These are phyloP conservation scores for Lacerta agilis DNA, from an alignment of 2,797 vertebrate species.

Conservation along the genomic window DNA sequence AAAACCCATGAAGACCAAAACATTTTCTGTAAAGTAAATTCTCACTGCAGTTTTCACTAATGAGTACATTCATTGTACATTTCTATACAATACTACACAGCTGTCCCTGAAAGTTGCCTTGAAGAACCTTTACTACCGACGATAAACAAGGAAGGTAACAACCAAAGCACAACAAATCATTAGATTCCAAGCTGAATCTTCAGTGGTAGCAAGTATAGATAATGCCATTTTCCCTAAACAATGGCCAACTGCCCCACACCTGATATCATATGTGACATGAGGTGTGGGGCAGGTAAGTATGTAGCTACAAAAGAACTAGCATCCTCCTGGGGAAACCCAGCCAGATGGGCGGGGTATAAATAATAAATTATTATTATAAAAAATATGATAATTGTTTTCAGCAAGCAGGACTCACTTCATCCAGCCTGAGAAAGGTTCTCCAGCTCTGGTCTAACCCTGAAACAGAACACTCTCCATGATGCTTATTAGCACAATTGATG, in stretches of 20 bases:
- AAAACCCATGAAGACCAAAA: conserved; percentile 27
- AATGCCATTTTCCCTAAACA: too few relatives aligned
- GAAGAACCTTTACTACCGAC: not conserved
- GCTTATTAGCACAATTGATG: not conserved
- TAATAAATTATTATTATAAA: too few relatives aligned
- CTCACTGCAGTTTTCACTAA: not conserved
- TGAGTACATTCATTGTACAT: not conserved
- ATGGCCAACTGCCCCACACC: too few relatives aligned
- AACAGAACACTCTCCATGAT: not conserved
- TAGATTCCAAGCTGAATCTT: not conserved
- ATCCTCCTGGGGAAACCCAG: too few relatives aligned
- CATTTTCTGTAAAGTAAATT: conserved; percentile 27
- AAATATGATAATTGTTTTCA: too few relatives aligned
- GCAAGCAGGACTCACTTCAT: too few relatives aligned
- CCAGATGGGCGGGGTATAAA: too few relatives aligned
- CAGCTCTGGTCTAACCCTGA: not conserved
- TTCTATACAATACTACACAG: not conserved
- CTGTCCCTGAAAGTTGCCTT: not conserved
- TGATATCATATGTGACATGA: too few relatives aligned
- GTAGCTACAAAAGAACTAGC: too few relatives aligned
- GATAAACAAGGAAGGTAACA: not conserved
- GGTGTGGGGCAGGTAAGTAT: too few relatives aligned
- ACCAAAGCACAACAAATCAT: not conserved
- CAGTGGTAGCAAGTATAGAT: not conserved
- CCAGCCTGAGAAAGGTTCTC: too few relatives aligned